Conservation (phyloP, 1,140 invertebrate genomes). For the Trichomalopsis sarcophagae region DNA sequence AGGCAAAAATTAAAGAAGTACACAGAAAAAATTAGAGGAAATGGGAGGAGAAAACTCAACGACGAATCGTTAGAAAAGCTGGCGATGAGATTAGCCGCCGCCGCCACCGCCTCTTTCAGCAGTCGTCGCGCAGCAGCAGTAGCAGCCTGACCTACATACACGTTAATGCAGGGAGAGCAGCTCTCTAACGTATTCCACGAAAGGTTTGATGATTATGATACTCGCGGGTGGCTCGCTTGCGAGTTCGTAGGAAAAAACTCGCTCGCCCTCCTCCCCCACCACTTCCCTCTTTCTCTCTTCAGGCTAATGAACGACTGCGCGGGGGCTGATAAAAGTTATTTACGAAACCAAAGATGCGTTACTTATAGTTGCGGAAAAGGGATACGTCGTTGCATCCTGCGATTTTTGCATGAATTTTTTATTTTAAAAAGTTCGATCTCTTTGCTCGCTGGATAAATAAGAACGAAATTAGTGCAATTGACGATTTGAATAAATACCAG, state of each 20-base stretch:
- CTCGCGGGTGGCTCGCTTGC: not conserved
- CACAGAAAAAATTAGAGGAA: slow-evolving; percentile 34
- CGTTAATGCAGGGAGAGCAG: slow-evolving; percentile 44
- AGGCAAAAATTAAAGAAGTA: slow-evolving; percentile 14
- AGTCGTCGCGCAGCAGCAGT: not conserved
- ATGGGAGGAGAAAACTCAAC: slow-evolving; percentile 32
- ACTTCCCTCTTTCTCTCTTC: no score
- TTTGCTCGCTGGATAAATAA: no score
- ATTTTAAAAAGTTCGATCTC: no score
- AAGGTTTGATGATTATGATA: slow-evolving; percentile 56
- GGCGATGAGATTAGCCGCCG: slow-evolving; percentile 52
- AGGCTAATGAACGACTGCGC: slow-evolving; percentile 9
- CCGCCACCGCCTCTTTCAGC: not conserved
- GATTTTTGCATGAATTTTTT: no score
- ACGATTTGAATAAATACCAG: no score
- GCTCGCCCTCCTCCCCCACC: not conserved
- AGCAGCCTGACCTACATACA: slow-evolving; percentile 55
- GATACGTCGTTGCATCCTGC: no score
- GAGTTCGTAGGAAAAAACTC: not conserved
- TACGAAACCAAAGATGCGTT: not conserved
- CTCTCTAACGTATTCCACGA: slow-evolving; percentile 39
- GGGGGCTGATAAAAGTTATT: no score
- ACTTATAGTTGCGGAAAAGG: no score
- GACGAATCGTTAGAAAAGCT: not conserved
- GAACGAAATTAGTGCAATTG: no score